phyloP scores from a whole-genome alignment of 2,113 vertebrate species.

The Heteronetta atricapilla region DNA sequence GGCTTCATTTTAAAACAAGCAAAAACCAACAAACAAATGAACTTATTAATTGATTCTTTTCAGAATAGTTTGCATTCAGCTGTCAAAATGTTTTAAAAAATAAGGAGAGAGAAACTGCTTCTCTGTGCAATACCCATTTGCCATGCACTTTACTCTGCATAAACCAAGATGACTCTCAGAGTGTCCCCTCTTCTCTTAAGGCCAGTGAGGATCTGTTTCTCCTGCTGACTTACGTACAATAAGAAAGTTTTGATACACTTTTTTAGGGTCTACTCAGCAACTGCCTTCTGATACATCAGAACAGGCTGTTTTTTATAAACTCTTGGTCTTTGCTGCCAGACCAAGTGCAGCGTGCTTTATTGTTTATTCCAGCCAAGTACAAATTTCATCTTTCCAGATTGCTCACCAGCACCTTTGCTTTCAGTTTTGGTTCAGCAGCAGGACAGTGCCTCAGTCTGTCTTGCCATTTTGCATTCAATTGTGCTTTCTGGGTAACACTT shows the following conservation, averaged over 20 bases:
- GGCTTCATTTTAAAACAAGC: not conserved
- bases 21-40: not conserved
- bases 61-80: not conserved
- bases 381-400: constrained; percentile 14
- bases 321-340: not conserved
- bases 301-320: not conserved
- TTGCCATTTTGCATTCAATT: not conserved
- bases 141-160: rapidly evolving
- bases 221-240: not conserved
- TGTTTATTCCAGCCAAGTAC: not conserved
- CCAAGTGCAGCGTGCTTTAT: rapidly evolving
- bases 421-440: constrained; percentile 6
- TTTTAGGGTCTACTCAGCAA: not conserved
- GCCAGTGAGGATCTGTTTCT: not conserved
- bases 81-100: not conserved
- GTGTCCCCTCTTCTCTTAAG: not conserved
- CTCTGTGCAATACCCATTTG: not conserved
- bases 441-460: not conserved
- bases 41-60: not conserved
- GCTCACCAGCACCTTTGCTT: not conserved
- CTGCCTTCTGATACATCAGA: not conserved
- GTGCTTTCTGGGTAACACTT: not conserved
- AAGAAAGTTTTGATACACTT: not conserved
- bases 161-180: not conserved
- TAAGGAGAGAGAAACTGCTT: rapidly evolving